phyloP scores from a whole-genome alignment of 2,888 invertebrate species.

The Ceramica pisi region DNA sequence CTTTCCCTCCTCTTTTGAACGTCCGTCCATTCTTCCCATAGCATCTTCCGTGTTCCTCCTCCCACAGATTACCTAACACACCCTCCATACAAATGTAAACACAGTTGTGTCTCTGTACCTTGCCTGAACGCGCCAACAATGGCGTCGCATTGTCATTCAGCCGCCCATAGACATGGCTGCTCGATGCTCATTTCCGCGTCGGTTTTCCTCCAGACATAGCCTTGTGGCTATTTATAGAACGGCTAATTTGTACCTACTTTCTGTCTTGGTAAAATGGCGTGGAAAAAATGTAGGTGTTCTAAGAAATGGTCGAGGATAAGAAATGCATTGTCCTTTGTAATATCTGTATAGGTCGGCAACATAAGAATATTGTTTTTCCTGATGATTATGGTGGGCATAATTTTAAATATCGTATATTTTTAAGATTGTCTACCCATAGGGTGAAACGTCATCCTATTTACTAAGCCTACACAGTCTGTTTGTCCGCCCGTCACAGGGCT shows the following conservation, averaged over 20 bases:
- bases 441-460: too few relatives aligned
- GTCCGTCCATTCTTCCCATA: not conserved
- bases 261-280: conserved; percentile 37
- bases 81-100: conserved; percentile 16
- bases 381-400: not conserved
- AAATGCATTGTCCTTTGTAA: not conserved
- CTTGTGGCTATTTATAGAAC: conserved; percentile 66
- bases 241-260: conserved; percentile 52
- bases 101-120: conserved; percentile 5
- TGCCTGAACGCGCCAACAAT: conserved; percentile 24
- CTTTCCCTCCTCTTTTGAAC: not conserved
- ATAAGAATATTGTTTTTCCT: not conserved
- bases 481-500: not conserved
- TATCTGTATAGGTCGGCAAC: not conserved
- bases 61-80: not conserved
- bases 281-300: conserved; percentile 12
- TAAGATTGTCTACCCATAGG: too few relatives aligned
- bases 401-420: too few relatives aligned
- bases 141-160: conserved; percentile 57
- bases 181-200: conserved; percentile 51
- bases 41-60: not conserved
- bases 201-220: conserved; percentile 63
- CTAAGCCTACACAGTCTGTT: too few relatives aligned
- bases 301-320: not conserved
- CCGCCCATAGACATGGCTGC: conserved; percentile 40